These are phyloP conservation scores for Cossypha polioptera DNA, from an alignment of 2,797 vertebrate genomes.

Conservation along the genomic window DNA sequence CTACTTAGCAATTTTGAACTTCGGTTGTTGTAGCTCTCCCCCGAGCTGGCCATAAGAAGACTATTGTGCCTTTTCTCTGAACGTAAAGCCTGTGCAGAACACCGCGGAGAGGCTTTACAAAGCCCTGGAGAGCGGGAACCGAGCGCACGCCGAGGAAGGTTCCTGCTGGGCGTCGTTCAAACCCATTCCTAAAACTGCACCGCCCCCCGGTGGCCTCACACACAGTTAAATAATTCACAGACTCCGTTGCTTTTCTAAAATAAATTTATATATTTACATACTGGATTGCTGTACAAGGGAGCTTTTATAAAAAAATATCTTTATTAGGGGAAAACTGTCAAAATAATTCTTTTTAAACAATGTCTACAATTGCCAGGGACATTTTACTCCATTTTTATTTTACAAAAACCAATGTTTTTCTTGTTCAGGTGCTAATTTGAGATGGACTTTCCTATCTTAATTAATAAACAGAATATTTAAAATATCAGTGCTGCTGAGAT, in stretches of 20 bases:
- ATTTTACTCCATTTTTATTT: not conserved
- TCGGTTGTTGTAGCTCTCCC: not conserved
- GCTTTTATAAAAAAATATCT: not conserved
- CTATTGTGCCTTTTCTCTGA: not conserved
- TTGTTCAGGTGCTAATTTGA: not conserved
- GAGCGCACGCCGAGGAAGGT: accelerated
- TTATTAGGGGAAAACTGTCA: not conserved
- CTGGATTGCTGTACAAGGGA: not conserved
- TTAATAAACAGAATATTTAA: not conserved
- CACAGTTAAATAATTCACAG: not conserved
- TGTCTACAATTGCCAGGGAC: not conserved
- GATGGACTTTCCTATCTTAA: not conserved
- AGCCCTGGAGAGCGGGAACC: not conserved
- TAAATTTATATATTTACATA: not conserved
- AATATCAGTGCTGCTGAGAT: not conserved
- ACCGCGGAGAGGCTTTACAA: not conserved
- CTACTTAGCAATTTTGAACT: not conserved
- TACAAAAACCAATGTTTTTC: not conserved
- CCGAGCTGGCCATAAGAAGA: not conserved
- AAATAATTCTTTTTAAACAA: not conserved
- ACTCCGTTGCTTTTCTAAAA: accelerated
- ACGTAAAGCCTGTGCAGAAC: not conserved
- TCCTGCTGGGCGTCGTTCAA: not conserved
- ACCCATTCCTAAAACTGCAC: not conserved
- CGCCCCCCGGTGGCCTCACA: constrained; percentile 53